Evolutionary conservation across 2,797 vertebrate species (phyloP).

Genomic region (Eulemur rubriventer): DNA sequence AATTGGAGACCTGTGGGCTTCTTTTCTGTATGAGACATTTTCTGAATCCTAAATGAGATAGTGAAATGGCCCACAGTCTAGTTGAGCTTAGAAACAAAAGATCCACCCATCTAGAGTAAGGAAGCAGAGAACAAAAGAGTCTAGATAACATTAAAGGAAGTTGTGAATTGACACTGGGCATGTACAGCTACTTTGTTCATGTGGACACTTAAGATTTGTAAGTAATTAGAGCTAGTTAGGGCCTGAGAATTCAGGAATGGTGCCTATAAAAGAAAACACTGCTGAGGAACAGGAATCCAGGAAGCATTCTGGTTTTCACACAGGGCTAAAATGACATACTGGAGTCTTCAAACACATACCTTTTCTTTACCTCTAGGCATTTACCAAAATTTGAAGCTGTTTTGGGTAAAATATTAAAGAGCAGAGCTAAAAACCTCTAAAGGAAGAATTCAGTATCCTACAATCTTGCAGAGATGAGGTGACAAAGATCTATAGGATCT

Average conservation of each 20-base stretch:
- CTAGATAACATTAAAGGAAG: not conserved
- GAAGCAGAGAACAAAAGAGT: not conserved
- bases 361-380: not conserved
- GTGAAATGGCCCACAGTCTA: not conserved
- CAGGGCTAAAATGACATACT: not conserved
- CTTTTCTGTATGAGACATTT: not conserved
- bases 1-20: not conserved
- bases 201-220: not conserved
- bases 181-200: not conserved
- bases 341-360: not conserved
- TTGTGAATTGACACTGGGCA: not conserved
- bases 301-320: not conserved
- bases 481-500: not conserved
- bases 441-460: not conserved
- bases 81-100: not conserved
- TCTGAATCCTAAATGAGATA: not conserved
- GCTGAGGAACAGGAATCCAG: not conserved
- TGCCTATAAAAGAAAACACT: not conserved
- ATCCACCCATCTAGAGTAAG: not conserved
- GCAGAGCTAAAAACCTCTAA: not conserved
- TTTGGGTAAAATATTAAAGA: not conserved
- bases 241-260: not conserved
- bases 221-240: not conserved
- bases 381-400: not conserved
- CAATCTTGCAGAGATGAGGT: not conserved